Percentiles rank a stretch among this genome's conserved stretches.
These are phyloP conservation scores for Lonchura striata DNA, from an alignment of 2,113 vertebrate species.

Conservation along the genomic window DNA sequence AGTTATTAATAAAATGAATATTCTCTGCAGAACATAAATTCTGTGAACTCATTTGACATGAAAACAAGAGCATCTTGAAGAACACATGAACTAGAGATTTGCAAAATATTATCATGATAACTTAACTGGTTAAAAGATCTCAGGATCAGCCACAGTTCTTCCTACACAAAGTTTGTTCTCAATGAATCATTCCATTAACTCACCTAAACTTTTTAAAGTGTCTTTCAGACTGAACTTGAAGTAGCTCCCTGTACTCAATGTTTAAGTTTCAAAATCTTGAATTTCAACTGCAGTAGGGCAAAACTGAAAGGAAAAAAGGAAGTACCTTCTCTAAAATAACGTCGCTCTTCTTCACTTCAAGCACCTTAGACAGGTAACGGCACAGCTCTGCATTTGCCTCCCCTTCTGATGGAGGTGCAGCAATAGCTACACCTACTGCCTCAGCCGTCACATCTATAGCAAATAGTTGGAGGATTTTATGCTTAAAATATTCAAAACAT, in stretches of 20 bases:
- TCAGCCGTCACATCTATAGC: slow-evolving; percentile 80
- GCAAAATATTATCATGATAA: not conserved
- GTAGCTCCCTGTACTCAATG: not conserved
- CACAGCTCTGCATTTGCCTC: slow-evolving; percentile 91
- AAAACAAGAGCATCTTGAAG: not conserved
- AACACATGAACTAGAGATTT: not conserved
- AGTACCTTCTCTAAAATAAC: slow-evolving; percentile 86
- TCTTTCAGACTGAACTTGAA: not conserved
- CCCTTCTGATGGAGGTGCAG: slow-evolving; percentile 88
- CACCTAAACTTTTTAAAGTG: not conserved
- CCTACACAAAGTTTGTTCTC: not conserved
- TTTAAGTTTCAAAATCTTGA: not conserved
- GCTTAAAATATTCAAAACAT: not conserved
- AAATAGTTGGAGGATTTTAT: not conserved
- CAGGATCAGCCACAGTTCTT: not conserved
- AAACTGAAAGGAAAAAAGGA: not conserved
- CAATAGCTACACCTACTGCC: slow-evolving; percentile 85
- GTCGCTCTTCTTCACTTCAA: slow-evolving; percentile 85
- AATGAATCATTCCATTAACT: not conserved
- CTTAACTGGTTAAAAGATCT: not conserved
- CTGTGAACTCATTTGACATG: not conserved
- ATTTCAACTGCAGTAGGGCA: not conserved
- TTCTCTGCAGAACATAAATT: not conserved
- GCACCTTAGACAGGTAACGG: slow-evolving; percentile 84
- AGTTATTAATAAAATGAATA: not conserved